Evolutionary conservation across 2,113 vertebrate genomes (phyloP).

Genomic region (Proterorhinus semilunaris): DNA sequence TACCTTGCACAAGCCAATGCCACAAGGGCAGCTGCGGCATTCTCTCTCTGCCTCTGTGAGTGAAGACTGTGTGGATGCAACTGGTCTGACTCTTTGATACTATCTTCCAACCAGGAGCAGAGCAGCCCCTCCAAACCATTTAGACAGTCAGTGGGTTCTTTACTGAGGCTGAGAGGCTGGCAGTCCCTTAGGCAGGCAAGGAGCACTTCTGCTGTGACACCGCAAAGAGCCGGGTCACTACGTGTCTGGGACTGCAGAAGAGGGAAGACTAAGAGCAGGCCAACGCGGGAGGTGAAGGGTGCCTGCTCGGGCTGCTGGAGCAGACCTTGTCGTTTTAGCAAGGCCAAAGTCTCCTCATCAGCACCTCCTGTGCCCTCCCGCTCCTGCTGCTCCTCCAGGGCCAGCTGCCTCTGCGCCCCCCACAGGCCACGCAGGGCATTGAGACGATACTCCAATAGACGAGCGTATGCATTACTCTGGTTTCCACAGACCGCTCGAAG

Average conservation of each 20-base stretch:
- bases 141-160: slow-evolving; percentile 96
- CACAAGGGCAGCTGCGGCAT: slow-evolving; percentile 94
- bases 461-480: slow-evolving; percentile 97
- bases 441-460: slow-evolving; percentile 93
- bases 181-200: slow-evolving; percentile 95
- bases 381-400: slow-evolving; percentile 96
- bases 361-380: slow-evolving; percentile 84
- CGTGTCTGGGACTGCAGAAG: slow-evolving; percentile 95
- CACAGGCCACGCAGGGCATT: slow-evolving; percentile 95
- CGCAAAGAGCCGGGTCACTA: slow-evolving; percentile 94
- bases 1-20: slow-evolving; percentile 96
- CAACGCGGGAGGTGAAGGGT: slow-evolving; percentile 94
- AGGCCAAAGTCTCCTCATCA: slow-evolving; percentile 90
- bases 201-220: slow-evolving; percentile 95
- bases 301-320: slow-evolving; percentile 94
- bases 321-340: slow-evolving; percentile 94
- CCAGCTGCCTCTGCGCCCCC: slow-evolving; percentile 95
- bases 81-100: slow-evolving; percentile 78
- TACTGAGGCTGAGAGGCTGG: slow-evolving; percentile 96
- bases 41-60: slow-evolving; percentile 87
- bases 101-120: slow-evolving; percentile 95
- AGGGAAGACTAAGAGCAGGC: slow-evolving; percentile 93
- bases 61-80: slow-evolving; percentile 82
- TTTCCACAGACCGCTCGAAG: slow-evolving; percentile 94
- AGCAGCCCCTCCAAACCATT: slow-evolving; percentile 93